Evolutionary conservation across 1,140 invertebrate species (phyloP).

Genomic region (Micrasema longulum): DNA sequence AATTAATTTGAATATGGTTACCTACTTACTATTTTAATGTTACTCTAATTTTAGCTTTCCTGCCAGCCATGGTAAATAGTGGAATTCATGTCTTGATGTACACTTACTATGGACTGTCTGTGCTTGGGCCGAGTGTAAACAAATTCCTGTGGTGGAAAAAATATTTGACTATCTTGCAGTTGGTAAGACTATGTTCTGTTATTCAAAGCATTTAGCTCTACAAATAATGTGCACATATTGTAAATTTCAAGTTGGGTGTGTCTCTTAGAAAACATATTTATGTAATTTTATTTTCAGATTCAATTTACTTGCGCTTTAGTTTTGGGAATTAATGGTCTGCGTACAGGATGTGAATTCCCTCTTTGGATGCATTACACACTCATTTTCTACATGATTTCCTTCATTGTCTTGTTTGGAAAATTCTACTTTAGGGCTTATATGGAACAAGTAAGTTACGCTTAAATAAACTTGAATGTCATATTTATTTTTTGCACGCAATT

Average conservation of each 20-base stretch:
- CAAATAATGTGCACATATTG: too few species aligned
- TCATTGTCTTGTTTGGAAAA: conserved; percentile 91
- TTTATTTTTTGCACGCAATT: too few species aligned
- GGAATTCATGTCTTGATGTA: conserved; percentile 95
- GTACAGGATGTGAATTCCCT: conserved; percentile 88
- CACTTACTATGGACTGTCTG: conserved; percentile 88
- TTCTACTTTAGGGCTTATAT: conserved; percentile 89
- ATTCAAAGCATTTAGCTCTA: too few species aligned
- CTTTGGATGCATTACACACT: conserved; percentile 95
- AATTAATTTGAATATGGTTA: not conserved
- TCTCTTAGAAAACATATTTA: too few species aligned
- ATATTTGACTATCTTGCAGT: conserved; percentile 88
- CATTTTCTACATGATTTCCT: conserved; percentile 91
- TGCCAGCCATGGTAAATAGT: conserved; percentile 91
- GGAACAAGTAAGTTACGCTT: conserved; percentile 70
- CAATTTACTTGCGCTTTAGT: conserved; percentile 89
- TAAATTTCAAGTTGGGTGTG: too few species aligned
- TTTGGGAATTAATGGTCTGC: conserved; percentile 85
- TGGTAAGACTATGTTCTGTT: conserved; percentile 63
- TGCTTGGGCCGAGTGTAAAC: conserved; percentile 81
- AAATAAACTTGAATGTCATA: too few species aligned
- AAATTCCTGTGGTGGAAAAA: conserved; percentile 96
- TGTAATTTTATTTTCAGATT: conserved; percentile 66
- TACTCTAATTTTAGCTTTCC: conserved; percentile 74
- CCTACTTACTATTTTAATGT: too few species aligned